Evolutionary conservation across 2,113 vertebrate genomes (phyloP), one percentile per base, ranked within the genome.

Genomic region (Zosterops japonicus): DNA sequence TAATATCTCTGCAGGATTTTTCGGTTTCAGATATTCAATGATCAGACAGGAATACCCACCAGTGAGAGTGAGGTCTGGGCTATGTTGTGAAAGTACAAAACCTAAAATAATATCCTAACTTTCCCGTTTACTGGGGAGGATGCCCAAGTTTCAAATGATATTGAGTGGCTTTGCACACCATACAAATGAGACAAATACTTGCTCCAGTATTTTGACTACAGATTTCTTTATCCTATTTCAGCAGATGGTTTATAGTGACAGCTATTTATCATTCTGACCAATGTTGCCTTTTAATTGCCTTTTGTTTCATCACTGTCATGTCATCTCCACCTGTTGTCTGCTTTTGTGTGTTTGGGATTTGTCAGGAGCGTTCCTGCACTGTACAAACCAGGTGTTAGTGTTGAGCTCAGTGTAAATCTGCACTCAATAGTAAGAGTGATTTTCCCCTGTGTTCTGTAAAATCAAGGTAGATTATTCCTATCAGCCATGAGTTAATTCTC

Each of bases 381-480:
- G 8, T 23, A 8, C 22, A 49, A 83, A 70, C 55, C 29, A 59
- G 49, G 21, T 31, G 13, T 55, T 63, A 22, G 12, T 3, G 0
- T 46, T 80, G 3, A 3, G 0, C 31, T 57, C 29, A 4, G 22
- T 21, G 29, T 64, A 77, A 77, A 81, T 50, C 46, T 64, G 28
- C 29, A 29, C 76, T 60, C 1, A 0, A 29, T 17, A 41, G 8
- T n/a, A 67, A 78, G 14, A 41, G 16, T 0, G 0, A 75, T 42
- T 55, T 55, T 91, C 22, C 5, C 23, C 9, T 35, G 31, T 22
- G 7, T 35, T 71, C 76, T 41, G 13, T 46, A 89, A 93, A 76
- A 85, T 52, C 35, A 44, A 70, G 11, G 50, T 23, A 31, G 19
- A 50, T 74, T 74, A 46, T 41, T 61, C 31, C 25, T 52, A 67